Conservation (phyloP, 2,888 invertebrate species). For the Zaprionus lineosus region DNA sequence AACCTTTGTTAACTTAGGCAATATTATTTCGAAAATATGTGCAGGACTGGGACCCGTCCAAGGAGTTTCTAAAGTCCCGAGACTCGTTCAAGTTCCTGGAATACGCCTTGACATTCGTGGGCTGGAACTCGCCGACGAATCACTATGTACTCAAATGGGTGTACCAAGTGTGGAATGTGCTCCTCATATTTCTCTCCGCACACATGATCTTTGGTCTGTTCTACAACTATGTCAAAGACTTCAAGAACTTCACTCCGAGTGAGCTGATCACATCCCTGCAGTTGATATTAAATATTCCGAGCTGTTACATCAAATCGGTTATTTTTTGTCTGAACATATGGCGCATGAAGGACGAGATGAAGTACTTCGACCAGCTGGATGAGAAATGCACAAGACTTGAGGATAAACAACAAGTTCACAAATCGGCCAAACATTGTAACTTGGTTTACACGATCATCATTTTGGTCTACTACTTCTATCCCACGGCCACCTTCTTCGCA, state of each 20-base stretch:
- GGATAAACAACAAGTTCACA: too few relatives aligned
- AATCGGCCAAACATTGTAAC: not conserved
- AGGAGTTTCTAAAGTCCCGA: too few relatives aligned
- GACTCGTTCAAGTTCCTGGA: too few relatives aligned
- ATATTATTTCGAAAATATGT: too few relatives aligned
- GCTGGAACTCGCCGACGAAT: too few relatives aligned
- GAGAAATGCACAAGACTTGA: too few relatives aligned
- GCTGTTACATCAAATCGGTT: not conserved
- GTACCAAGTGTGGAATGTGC: too few relatives aligned
- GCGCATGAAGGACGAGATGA: not conserved
- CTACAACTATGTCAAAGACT: slow-evolving; percentile 1
- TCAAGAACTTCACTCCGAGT: not conserved
- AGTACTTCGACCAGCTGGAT: not conserved
- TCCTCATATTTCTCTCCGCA: too few relatives aligned
- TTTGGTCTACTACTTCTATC: not conserved
- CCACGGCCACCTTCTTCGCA: not conserved
- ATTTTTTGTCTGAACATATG: not conserved
- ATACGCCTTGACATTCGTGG: too few relatives aligned
- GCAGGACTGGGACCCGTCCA: too few relatives aligned
- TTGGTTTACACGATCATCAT: not conserved
- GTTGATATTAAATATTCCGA: not conserved
- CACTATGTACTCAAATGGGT: too few relatives aligned
- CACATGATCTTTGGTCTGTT: slow-evolving; percentile 2
- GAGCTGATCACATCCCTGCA: slow-evolving; percentile 6
- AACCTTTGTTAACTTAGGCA: too few relatives aligned